Percentiles rank a stretch among this genome's conserved stretches.
phyloP scores from a whole-genome alignment of 2,888 invertebrate species.

The Torymus aiolomorphi region DNA sequence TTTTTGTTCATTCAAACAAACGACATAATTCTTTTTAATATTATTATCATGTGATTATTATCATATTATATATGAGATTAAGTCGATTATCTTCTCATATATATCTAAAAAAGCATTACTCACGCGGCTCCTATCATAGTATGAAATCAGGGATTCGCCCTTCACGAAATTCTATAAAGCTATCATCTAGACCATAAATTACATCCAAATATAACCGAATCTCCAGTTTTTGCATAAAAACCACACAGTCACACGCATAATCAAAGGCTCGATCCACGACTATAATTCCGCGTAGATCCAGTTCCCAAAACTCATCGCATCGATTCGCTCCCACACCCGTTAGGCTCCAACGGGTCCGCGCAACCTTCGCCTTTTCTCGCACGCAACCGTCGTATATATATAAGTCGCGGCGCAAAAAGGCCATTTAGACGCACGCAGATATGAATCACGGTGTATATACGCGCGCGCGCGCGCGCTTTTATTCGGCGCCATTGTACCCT shows the following conservation, averaged over 20 bases:
- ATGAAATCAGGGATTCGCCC: too few species aligned
- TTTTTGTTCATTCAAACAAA: too few species aligned
- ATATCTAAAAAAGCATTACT: too few species aligned
- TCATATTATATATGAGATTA: too few species aligned
- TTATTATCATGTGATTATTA: too few species aligned
- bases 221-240: not conserved
- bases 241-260: not conserved
- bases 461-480: not conserved
- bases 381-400: slow-evolving; percentile 1
- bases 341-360: too few species aligned
- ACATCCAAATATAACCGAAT: not conserved
- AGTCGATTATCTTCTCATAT: too few species aligned
- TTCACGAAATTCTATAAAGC: not conserved
- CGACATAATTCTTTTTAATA: too few species aligned
- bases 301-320: too few species aligned
- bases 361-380: not conserved
- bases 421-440: slow-evolving; percentile 39
- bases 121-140: too few species aligned
- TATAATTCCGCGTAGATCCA: not conserved
- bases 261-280: too few species aligned
- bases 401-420: not conserved
- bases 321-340: too few species aligned
- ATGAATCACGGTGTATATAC: slow-evolving; percentile 35
- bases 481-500: not conserved
- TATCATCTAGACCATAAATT: not conserved